Evolutionary conservation across 1,140 invertebrate genomes (phyloP), one percentile per base, ranked within the genome.

Genomic region (Anoplophora glabripennis): DNA sequence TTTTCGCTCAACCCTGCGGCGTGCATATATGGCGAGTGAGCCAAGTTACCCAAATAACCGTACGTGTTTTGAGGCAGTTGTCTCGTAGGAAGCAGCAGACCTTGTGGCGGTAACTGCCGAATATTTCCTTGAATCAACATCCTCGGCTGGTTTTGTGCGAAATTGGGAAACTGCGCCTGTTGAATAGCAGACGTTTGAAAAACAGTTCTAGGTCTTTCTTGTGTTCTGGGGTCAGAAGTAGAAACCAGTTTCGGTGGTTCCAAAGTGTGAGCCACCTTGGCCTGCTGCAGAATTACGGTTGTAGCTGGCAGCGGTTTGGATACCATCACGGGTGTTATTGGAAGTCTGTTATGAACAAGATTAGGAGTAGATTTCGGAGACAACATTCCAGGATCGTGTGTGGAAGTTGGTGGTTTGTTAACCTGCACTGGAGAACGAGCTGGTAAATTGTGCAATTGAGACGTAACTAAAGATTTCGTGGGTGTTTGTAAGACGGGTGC

Each of bases 311-410:
- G 54, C 55, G 81, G 77, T 74, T 83, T 83, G 3, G 81, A 76
- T 56, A 80, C 78, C 53, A 82, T 72, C 17, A 83, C 78, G 10
- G 81, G 77, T 21, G 81, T 80, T 33, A 82, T 78, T 34, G 82
- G 80, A 35, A 83, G 69, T 12, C 70, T 53, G 46, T 52, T 71
- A 5, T 67, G 54, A 11, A 51, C 53, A 35, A 69, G 35, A 44
- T 51, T 59, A 28, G 55, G 56, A 4, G 61, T 36, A 11, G 55
- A 21, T 64, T 63, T 69, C 8, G 69, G 53, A 15, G 65, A 57
- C 33, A 47, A 17, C 15, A 58, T 53, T 12, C 48, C 42, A 12
- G 57, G 54, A 28, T 51, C 42, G 12, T 12, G 15, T 4, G 40
- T 17, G 15, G 48, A 45, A 9, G 42, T 40, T 10, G 37, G 9